Evolutionary conservation across 2,888 invertebrate species (phyloP), one percentile per base, ranked within the genome.

Genomic region (Orthosia incerta): DNA sequence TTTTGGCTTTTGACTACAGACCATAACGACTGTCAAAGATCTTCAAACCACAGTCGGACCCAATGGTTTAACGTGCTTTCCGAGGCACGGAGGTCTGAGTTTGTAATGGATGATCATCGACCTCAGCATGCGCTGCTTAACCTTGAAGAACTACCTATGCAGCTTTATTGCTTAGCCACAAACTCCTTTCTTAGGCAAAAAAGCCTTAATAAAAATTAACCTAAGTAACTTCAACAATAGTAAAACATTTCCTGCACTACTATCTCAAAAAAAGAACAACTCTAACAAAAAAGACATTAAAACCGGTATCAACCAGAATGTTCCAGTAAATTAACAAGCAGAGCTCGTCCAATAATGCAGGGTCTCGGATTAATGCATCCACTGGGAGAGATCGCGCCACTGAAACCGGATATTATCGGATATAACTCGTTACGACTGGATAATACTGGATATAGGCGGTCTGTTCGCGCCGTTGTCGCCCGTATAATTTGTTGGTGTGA

Each of bases 361-460:
- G 39, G 67, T 74, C 45, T 61, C 66, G 75, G 71, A 79, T 84
- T 71, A 76, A 82, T 76, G 72, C 70, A 60, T 61, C 67, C 56
- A 53, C 69, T 23, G 71, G 69, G 71, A 80, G 18, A 60, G 66
- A 69, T 71, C 39, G 65, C 66, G 81, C 48, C 67, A 61, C 53
- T 55, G 67, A 67, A 66, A 84, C 74, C 78, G 85, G 82, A 72
- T 83, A 81, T 77, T 63, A 71, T 72, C 70, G 84, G 78, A 76
- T 73, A 80, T 76, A 76, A 75, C 76, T 75, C 59, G 83, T 63
- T 74, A 65, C 73, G 60, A 59, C 68, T 60, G 72, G 76, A 61
- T 74, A 65, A 71, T 57, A 59, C 68, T 60, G 74, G 76, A 61
- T 74, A 72, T 68, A 71, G 20, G 56, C 45, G 45, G 48, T 62